phyloP scores from a whole-genome alignment of 2,113 vertebrate species.

The Eulemur macaco region DNA sequence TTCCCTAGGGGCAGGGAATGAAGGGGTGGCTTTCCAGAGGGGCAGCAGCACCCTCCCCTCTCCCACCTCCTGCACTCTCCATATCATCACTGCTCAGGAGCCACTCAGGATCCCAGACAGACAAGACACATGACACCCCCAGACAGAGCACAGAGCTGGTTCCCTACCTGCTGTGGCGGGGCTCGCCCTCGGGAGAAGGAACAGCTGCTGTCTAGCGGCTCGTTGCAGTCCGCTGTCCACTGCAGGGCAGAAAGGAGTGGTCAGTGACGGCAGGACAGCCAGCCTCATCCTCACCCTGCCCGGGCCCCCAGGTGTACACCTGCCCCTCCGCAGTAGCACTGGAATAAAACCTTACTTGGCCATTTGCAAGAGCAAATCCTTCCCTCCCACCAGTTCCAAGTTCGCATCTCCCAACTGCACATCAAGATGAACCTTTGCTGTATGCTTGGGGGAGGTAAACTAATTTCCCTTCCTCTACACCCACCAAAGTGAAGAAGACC shows the following conservation, averaged over 20 bases:
- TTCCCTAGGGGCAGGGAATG: not conserved
- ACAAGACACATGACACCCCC: not conserved
- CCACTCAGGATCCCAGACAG: not conserved
- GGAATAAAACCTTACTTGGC: not conserved
- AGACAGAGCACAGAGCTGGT: not conserved
- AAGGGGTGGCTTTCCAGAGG: not conserved
- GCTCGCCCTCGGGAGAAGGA: conserved; percentile 91
- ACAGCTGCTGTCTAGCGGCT: conserved; percentile 91
- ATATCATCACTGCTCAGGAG: not conserved
- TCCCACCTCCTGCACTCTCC: not conserved
- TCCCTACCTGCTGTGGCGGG: conserved; percentile 87
- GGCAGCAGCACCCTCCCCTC: rapidly evolving
- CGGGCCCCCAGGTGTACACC: rapidly evolving
- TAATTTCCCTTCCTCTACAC: not conserved
- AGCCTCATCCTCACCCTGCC: not conserved
- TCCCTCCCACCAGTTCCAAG: not conserved
- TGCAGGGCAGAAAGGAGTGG: conserved; percentile 79
- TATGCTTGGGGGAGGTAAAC: not conserved
- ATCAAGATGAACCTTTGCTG: not conserved
- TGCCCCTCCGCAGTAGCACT: not conserved
- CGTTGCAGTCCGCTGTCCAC: conserved; percentile 94
- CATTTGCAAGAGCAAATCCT: not conserved
- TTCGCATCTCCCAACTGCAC: not conserved
- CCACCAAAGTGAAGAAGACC: not conserved
- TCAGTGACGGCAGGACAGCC: not conserved